Base-by-base conservation (phyloP, 2,113 vertebrate species). In the Nesogale talazaci region DNA sequence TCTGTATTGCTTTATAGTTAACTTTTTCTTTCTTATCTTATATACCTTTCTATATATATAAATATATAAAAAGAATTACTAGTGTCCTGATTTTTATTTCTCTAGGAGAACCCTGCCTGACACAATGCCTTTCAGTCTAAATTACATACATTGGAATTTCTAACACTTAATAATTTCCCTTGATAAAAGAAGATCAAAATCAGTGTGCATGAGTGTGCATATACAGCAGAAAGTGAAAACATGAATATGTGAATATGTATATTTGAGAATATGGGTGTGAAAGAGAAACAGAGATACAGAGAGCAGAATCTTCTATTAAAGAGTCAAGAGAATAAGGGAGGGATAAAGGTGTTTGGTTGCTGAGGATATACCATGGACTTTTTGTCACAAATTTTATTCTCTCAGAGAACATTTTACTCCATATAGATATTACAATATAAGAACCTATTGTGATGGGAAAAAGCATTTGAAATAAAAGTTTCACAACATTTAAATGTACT, bases 401-500 rank as follows among this genome's bases (percentile, higher is more conserved):
- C 38, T 77, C 34, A 31, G 34, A 88, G 29, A 11, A 57, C 2
- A 67, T 23, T 77, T 81, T 91, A 72, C 59, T n/a, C 84, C 63
- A 46, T 79, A 56, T 34, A 52, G 46, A 86, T 38, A 14, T 38
- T 76, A 56, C 31, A 52, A 52, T 52, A 52, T 52, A 52, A 52
- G 46, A 86, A 22, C 29, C 59, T 76, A 36, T 70, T 74, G 40
- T 8, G 34, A 88, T 59, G 27, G 75, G 67, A 36, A 52, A 36
- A 76, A 75, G 31, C 29, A 65, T 79, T 46, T 70, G 70, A 90
- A 80, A 80, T 78, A 34, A 69, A 86, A 65, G 12, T 80, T 93
- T 76, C 29, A 38, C 38, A 65, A 72, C 70, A 79, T 88, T 88
- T 46, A 76, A 92, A 83, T 83, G 57, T 56, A 56, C 67, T 42